Conservation (phyloP, 2,113 vertebrate species). For the Merops nubicus region DNA sequence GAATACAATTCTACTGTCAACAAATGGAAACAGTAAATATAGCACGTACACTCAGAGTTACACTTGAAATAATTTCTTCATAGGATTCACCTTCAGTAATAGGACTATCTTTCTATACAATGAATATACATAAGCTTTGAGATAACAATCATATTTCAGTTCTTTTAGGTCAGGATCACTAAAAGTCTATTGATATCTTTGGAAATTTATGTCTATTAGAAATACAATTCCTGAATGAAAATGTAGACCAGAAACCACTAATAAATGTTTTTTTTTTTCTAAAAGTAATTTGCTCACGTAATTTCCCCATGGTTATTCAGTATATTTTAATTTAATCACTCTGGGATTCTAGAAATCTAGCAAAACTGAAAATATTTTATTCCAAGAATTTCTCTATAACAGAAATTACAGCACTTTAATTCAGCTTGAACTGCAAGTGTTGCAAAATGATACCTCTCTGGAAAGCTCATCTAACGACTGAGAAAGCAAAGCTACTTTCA, state of each 20-base stretch:
- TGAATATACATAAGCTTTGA: neutral
- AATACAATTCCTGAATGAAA: neutral
- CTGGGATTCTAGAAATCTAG: neutral
- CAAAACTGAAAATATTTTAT: slow-evolving; percentile 1
- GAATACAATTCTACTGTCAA: neutral
- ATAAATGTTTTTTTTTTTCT: neutral
- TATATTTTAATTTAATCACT: neutral
- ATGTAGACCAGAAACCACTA: neutral
- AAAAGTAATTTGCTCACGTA: neutral
- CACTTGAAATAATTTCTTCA: neutral
- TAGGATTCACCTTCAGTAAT: neutral
- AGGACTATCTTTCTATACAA: neutral
- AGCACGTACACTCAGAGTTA: neutral
- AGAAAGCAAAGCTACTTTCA: neutral
- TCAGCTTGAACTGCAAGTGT: neutral
- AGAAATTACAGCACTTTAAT: slow-evolving; percentile 19
- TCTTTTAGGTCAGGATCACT: neutral
- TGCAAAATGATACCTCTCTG: neutral
- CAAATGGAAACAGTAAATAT: neutral
- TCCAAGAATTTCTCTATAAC: neutral
- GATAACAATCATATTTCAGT: neutral
- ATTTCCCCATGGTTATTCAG: neutral
- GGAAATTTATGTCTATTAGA: neutral
- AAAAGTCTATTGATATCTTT: neutral
- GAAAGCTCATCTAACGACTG: neutral